phyloP scores from a whole-genome alignment of 2,888 invertebrate species.

The Perizoma affinitatum region DNA sequence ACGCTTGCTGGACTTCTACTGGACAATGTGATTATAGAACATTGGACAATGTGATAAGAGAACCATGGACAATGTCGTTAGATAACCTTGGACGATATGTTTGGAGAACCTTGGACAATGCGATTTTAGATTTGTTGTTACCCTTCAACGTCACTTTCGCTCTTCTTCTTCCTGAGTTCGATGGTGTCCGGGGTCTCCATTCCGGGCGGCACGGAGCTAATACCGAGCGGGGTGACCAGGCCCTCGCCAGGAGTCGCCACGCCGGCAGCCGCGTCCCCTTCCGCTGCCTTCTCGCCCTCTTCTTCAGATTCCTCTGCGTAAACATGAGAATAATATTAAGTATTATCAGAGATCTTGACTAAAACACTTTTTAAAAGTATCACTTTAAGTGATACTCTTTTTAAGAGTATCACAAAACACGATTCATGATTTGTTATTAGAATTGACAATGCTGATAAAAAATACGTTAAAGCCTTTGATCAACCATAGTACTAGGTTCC shows the following conservation, averaged over 20 bases:
- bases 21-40: too few relatives aligned
- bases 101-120: too few relatives aligned
- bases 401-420: too few relatives aligned
- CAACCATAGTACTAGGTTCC: too few relatives aligned
- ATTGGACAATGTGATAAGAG: too few relatives aligned
- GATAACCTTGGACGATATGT: background rate
- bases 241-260: slow-evolving; percentile 97
- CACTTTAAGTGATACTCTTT: too few relatives aligned
- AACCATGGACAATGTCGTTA: slow-evolving; percentile 2
- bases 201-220: slow-evolving; percentile 95
- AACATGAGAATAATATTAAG: background rate
- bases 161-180: slow-evolving; percentile 97
- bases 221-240: slow-evolving; percentile 96
- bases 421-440: too few relatives aligned
- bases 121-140: slow-evolving; percentile 54
- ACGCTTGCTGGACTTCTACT: too few relatives aligned
- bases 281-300: slow-evolving; percentile 57
- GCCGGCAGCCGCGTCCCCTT: slow-evolving; percentile 86
- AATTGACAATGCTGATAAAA: too few relatives aligned
- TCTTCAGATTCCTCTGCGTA: slow-evolving; percentile 64
- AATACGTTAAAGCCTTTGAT: too few relatives aligned
- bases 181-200: slow-evolving; percentile 99
- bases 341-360: background rate
- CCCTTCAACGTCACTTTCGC: slow-evolving; percentile 98
- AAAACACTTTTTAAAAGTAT: too few relatives aligned